Evolutionary conservation across 2,888 invertebrate species (phyloP), one percentile per base, ranked within the genome.

Genomic region (Shargacucullia verbasci): DNA sequence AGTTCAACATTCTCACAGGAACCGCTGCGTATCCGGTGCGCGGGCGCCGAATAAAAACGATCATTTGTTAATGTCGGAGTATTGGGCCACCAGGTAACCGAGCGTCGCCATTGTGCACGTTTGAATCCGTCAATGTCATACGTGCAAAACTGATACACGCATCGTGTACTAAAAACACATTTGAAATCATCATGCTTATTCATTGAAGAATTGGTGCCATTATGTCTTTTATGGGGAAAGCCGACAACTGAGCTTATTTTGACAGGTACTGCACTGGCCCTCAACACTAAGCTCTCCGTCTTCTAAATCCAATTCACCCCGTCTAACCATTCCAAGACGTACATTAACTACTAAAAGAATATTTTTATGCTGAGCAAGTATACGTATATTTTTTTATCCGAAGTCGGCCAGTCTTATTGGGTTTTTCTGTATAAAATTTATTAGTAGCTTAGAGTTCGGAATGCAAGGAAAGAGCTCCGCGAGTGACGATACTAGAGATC

Each of bases 1-100:
- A 89, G 88, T 84, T 90, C 92, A 87, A 90, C 91, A 91, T 92
- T 93, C 93, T 91, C 92, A 94, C 92, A 93, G 92, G 93, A 93
- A 92, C 93, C 87, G 84, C 86, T 76, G 85, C 85, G 90, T 88
- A 91, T 93, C 93, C 93, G 93, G 93, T 90, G 90, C 87, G 88
- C 89, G 76, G 83, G 88, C 91, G 89, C 90, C 82, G 83, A 85
- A 87, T 88, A 90, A 91, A 92, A 92, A 91, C 87, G 87, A 88
- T 87, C 91, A 90, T 92, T 92, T 91, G 90, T 93, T 89, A 87
- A 82, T 83, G 88, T 88, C 87, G 80, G 76, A 72, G 80, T 82
- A 82, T 81, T 73, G 78, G 79, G 76, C 80, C 80, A 80, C 81
- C 88, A 89, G 91, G 88, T 87, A 88, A 80, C 73, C 60, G 66